phyloP scores from a whole-genome alignment of 2,888 invertebrate genomes.

The Drosophila pegasa region DNA sequence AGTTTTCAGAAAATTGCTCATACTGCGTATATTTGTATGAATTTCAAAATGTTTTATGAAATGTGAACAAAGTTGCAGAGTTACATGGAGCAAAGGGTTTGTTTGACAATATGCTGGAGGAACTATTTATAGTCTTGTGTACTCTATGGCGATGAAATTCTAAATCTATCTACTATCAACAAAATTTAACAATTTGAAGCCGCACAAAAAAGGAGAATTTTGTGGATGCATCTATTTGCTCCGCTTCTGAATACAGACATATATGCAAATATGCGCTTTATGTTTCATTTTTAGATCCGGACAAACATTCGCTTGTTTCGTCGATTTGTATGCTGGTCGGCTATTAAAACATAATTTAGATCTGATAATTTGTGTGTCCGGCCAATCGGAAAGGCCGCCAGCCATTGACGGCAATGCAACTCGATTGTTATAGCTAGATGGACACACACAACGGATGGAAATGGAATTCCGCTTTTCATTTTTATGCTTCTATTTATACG shows the following conservation, averaged over 20 bases:
- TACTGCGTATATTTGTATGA: background rate
- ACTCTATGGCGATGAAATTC: background rate
- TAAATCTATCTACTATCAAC: too few relatives aligned
- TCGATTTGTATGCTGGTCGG: conserved; percentile 37
- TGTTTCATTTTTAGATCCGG: conserved; percentile 50
- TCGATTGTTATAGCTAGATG: conserved; percentile 49
- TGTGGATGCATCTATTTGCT: conserved; percentile 39
- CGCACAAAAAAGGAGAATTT: background rate
- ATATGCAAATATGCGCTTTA: conserved; percentile 45
- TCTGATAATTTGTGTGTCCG: conserved; percentile 53
- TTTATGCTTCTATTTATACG: background rate
- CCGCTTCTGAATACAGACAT: background rate
- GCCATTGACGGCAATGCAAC: conserved; percentile 45
- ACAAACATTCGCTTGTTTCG: conserved; percentile 15
- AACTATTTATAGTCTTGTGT: background rate
- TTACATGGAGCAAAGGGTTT: background rate
- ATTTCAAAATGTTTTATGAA: background rate
- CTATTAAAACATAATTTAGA: conserved; percentile 66
- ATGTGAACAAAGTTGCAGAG: background rate
- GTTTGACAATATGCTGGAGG: background rate
- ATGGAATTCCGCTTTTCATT: conserved; percentile 42
- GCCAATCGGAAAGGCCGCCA: conserved; percentile 37
- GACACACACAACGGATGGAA: conserved; percentile 29
- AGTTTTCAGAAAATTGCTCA: background rate
- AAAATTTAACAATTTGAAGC: too few relatives aligned